Conservation (phyloP, 2,113 vertebrate genomes). For the Salminus brasiliensis region DNA sequence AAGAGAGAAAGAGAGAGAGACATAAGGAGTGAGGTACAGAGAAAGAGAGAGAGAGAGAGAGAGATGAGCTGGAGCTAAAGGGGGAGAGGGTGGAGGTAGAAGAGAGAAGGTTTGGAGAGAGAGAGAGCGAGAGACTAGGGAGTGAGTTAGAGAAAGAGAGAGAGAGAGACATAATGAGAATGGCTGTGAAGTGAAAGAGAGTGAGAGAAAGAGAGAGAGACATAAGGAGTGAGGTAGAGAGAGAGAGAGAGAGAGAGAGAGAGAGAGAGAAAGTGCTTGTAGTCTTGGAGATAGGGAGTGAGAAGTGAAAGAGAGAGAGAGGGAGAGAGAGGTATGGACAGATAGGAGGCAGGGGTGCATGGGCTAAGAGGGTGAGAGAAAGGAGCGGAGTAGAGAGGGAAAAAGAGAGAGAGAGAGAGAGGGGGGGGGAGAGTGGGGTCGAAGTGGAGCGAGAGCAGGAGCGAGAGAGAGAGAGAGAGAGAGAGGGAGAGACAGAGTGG, state of each 20-base stretch:
- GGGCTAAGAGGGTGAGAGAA: constrained; percentile 32
- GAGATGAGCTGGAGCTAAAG: too few species aligned
- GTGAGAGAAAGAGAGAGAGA: constrained; percentile 36
- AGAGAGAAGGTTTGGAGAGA: too few species aligned
- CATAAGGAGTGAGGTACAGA: constrained; percentile 11
- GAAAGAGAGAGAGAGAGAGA: constrained; percentile 44
- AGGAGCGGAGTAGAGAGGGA: not conserved
- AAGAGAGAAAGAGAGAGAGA: too few species aligned
- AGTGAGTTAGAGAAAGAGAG: constrained; percentile 35
- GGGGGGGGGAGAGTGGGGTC: constrained; percentile 26
- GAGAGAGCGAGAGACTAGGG: constrained; percentile 57
- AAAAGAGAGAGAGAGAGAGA: constrained; percentile 5
- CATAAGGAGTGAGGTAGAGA: constrained; percentile 52
- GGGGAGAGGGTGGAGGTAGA: too few species aligned
- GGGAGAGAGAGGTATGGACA: constrained; percentile 29
- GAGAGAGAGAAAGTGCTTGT: too few species aligned
- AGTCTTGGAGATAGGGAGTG: constrained; percentile 29
- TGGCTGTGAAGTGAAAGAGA: constrained; percentile 53
- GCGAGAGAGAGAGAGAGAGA: constrained; percentile 19
- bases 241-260: too few species aligned
- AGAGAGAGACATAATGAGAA: constrained; percentile 46
- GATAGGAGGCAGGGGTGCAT: constrained; percentile 20
- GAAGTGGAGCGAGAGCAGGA: constrained; percentile 20
- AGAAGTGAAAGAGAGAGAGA: not conserved
- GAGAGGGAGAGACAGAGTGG: constrained; percentile 59